Evolutionary conservation across 2,797 vertebrate species (phyloP).

Genomic region (Sebastes trivittatus): DNA sequence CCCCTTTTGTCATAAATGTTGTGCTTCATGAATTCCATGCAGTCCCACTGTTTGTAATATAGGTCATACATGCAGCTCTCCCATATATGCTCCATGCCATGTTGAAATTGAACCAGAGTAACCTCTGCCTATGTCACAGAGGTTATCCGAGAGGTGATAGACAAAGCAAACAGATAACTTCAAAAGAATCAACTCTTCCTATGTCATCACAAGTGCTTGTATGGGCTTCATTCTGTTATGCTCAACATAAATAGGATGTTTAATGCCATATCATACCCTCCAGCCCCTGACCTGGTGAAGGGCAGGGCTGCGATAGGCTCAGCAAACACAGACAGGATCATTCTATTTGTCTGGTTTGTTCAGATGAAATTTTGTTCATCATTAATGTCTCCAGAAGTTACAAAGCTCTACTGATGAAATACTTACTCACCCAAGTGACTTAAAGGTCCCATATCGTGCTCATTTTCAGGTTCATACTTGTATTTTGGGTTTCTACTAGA

Average conservation of each 20-base stretch:
- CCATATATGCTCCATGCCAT: background rate
- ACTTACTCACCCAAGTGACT: background rate
- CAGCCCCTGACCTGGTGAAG: conserved; percentile 39
- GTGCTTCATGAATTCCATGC: background rate
- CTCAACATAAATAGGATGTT: conserved; percentile 24
- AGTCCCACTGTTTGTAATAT: background rate
- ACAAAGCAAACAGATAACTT: conserved; percentile 61
- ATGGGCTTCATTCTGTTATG: conserved; percentile 21
- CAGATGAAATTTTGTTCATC: conserved; percentile 20
- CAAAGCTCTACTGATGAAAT: conserved; percentile 1
- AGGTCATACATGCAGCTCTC: background rate
- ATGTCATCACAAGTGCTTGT: conserved; percentile 33
- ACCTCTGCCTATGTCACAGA: conserved; percentile 41
- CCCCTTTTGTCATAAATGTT: too few relatives aligned
- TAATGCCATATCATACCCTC: conserved; percentile 8
- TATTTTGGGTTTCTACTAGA: too few relatives aligned
- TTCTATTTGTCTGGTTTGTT: conserved; percentile 26
- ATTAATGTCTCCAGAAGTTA: conserved; percentile 23
- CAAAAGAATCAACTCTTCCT: conserved; percentile 41
- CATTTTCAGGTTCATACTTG: too few relatives aligned
- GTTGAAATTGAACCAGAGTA: conserved; percentile 41
- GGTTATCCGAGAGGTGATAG: conserved; percentile 47
- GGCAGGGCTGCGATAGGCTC: conserved; percentile 42
- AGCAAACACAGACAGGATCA: conserved; percentile 45
- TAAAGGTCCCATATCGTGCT: background rate